phyloP scores from a whole-genome alignment of 2,113 vertebrate species.

The Saccopteryx bilineata region DNA sequence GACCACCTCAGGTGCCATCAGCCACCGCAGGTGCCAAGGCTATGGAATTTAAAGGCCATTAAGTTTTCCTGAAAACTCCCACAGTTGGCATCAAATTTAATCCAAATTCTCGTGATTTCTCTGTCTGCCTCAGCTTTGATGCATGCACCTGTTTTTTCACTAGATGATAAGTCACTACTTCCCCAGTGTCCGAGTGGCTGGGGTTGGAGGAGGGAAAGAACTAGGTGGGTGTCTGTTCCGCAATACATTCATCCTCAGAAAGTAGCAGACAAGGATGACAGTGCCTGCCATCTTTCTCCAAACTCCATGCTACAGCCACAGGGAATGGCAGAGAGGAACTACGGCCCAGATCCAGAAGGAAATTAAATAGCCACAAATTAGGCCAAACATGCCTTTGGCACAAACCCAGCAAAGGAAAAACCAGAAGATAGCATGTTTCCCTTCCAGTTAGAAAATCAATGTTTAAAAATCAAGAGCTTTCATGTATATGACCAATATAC shows the following conservation, averaged over 20 bases:
- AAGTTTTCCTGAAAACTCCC: neutral
- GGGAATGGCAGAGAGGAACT: conserved; percentile 45
- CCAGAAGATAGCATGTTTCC: conserved; percentile 46
- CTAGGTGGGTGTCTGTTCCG: neutral
- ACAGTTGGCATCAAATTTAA: neutral
- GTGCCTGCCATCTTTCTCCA: conserved; percentile 1
- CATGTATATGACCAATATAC: neutral
- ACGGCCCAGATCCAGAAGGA: conserved; percentile 67
- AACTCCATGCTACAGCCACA: neutral
- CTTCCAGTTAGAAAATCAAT: conserved; percentile 58
- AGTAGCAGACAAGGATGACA: conserved; percentile 26
- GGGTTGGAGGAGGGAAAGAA: neutral
- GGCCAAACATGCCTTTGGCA: conserved; percentile 76
- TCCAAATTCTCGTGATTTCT: neutral
- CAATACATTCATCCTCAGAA: neutral
- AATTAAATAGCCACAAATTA: conserved; percentile 74
- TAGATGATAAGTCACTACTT: neutral
- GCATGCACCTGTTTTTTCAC: neutral
- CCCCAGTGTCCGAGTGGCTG: neutral
- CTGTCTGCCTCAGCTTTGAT: neutral
- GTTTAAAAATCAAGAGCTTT: conserved; percentile 41
- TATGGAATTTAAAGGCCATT: neutral
- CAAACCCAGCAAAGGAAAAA: conserved; percentile 57
- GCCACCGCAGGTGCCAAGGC: neutral
- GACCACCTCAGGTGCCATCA: neutral